Percentiles rank a stretch among this genome's conserved stretches.
Conservation (phyloP, 2,113 vertebrate species). For the Halichoeres trimaculatus region DNA sequence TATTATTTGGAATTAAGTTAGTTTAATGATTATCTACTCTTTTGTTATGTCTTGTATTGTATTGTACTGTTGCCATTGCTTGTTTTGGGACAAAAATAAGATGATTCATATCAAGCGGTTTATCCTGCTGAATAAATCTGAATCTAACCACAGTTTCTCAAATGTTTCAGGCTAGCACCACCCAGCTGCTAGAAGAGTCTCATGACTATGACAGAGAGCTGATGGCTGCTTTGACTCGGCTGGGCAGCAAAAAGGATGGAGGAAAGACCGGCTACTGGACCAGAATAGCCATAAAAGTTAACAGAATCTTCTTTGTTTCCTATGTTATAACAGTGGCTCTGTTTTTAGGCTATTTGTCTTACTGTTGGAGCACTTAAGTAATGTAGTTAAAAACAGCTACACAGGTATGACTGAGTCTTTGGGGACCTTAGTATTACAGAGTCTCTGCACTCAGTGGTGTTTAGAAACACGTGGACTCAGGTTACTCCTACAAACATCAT, state of each 20-base stretch:
- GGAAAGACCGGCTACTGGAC: slow-evolving; percentile 37
- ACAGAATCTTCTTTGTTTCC: slow-evolving; percentile 47
- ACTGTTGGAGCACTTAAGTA: neutral
- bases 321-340: neutral
- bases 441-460: too few species aligned
- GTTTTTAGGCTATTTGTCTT: slow-evolving; percentile 28
- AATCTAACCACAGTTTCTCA: neutral
- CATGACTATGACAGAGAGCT: neutral
- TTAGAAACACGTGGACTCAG: too few species aligned
- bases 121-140: neutral
- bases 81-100: too few species aligned
- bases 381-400: too few species aligned
- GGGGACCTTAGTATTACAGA: too few species aligned
- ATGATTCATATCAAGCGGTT: neutral
- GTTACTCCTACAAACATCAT: too few species aligned
- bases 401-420: too few species aligned
- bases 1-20: too few species aligned
- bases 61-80: too few species aligned
- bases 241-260: neutral
- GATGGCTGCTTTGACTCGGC: slow-evolving; percentile 7
- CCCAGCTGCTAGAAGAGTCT: neutral
- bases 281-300: slow-evolving; percentile 7
- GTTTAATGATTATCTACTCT: too few species aligned
- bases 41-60: too few species aligned
- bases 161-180: slow-evolving; percentile 1